Percentiles rank a stretch among this genome's conserved stretches.
These are phyloP conservation scores for Atrina japonica DNA, from an alignment of 2,888 invertebrate genomes.

Conservation along the genomic window DNA sequence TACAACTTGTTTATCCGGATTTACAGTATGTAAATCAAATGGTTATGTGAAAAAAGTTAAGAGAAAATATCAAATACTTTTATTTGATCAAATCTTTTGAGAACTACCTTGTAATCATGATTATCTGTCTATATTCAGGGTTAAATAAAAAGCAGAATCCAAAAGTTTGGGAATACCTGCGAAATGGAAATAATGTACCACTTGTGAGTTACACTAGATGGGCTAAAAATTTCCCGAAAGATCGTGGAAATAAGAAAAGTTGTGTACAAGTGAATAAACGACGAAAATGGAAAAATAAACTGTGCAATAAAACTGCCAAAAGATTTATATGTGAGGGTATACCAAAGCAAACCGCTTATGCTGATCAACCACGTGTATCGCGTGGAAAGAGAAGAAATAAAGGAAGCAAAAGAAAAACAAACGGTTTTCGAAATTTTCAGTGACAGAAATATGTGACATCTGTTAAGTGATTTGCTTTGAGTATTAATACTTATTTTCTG, in stretches of 20 bases:
- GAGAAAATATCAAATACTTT: no score
- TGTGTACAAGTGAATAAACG: conserved; percentile 76
- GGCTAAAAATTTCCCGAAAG: conserved; percentile 69
- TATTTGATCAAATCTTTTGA: no score
- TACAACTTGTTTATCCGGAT: no score
- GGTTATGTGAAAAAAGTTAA: no score
- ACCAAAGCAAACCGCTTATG: conserved; percentile 19
- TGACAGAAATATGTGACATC: no score
- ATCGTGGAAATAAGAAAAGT: conserved; percentile 68
- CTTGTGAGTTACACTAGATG: conserved; percentile 70
- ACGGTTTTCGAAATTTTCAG: no score
- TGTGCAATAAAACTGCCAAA: conserved; percentile 73
- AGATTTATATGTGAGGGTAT: conserved; percentile 72
- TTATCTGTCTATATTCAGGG: no score
- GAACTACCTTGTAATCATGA: no score
- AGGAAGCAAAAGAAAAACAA: no score
- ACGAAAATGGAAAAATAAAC: conserved; percentile 75
- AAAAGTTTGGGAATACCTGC: conserved; percentile 67
- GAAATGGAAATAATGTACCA: conserved; percentile 59
- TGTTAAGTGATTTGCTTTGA: no score
- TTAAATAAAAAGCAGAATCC: conserved; percentile 69
- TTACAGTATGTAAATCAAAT: no score
- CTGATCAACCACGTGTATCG: conserved; percentile 35
- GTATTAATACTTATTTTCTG: no score
- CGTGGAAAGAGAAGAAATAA: conserved; percentile 32